Conservation (phyloP, 2,888 invertebrate genomes). For the Cheilosia soror region DNA sequence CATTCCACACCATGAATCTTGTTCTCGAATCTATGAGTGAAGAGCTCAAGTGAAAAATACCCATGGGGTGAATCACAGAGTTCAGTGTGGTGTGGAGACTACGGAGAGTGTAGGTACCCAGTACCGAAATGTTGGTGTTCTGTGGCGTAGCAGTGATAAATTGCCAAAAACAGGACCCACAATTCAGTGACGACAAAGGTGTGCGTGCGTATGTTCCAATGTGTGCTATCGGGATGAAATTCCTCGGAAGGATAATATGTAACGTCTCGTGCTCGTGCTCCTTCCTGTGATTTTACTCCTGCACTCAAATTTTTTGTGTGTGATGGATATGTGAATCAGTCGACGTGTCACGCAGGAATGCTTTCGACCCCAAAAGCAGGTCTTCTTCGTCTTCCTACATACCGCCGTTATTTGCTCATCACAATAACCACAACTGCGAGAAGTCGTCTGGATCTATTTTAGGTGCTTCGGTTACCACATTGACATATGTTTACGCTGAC, state of each 20-base stretch:
- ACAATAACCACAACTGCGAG: slow-evolving; percentile 47
- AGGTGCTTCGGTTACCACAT: neutral
- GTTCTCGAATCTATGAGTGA: slow-evolving; percentile 39
- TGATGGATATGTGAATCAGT: slow-evolving; percentile 60
- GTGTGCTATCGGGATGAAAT: slow-evolving; percentile 10
- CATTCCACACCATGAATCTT: slow-evolving; percentile 65
- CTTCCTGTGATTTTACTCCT: slow-evolving; percentile 53
- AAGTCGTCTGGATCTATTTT: neutral
- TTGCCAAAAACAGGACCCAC: slow-evolving; percentile 54
- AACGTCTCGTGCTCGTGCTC: slow-evolving; percentile 25
- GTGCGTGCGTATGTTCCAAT: slow-evolving; percentile 28
- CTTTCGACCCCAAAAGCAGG: slow-evolving; percentile 27
- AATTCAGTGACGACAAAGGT: neutral
- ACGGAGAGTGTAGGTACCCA: too few species aligned
- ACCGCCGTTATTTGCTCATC: slow-evolving; percentile 14
- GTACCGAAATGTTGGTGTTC: slow-evolving; percentile 30
- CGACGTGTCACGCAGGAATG: slow-evolving; percentile 48
- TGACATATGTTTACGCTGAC: slow-evolving; percentile 46
- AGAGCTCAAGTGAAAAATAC: slow-evolving; percentile 30
- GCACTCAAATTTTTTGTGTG: slow-evolving; percentile 29
- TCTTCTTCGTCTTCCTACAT: neutral
- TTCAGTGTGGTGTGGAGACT: slow-evolving; percentile 29
- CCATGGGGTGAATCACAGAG: slow-evolving; percentile 33
- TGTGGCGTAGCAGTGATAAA: slow-evolving; percentile 67
- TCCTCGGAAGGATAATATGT: slow-evolving; percentile 28